Evolutionary conservation across 2,113 vertebrate species (phyloP).

Genomic region (Albula goreensis): DNA sequence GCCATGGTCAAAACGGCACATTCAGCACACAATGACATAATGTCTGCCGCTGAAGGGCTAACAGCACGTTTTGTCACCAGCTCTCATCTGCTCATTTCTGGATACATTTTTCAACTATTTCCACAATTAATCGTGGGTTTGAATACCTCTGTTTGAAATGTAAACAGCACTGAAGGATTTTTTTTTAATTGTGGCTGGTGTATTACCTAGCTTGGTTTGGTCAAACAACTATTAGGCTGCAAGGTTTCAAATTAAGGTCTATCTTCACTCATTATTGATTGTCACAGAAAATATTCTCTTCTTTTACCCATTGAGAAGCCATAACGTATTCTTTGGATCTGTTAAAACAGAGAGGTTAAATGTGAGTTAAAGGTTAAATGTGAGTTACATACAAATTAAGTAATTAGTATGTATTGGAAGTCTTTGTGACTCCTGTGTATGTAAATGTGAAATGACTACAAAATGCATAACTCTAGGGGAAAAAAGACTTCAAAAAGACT

Average conservation of each 20-base stretch:
- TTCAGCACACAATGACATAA: not conserved
- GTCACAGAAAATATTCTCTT: not conserved
- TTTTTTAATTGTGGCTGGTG: not conserved
- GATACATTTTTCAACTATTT: not conserved
- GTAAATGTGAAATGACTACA: not conserved
- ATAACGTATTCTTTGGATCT: not conserved
- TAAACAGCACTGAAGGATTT: not conserved
- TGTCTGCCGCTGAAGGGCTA: not conserved
- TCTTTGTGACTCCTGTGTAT: not conserved
- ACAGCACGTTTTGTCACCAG: not conserved
- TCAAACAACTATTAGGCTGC: not conserved
- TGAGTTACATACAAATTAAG: not conserved
- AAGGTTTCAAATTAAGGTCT: not conserved
- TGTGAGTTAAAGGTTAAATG: not conserved
- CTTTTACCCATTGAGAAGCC: not conserved
- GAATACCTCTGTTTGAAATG: not conserved
- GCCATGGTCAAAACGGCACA: not conserved
- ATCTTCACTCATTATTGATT: not conserved
- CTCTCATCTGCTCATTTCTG: not conserved
- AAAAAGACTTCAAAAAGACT: not conserved
- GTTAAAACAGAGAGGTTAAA: not conserved
- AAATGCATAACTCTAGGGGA: not conserved
- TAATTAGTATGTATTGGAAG: not conserved
- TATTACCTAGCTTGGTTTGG: not conserved
- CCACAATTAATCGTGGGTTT: not conserved